A percentile compares a stretch with the other conserved stretches of the same genome.
These are phyloP conservation scores for Odontesthes bonariensis DNA, from an alignment of 2,113 vertebrate genomes.

Conservation along the genomic window DNA sequence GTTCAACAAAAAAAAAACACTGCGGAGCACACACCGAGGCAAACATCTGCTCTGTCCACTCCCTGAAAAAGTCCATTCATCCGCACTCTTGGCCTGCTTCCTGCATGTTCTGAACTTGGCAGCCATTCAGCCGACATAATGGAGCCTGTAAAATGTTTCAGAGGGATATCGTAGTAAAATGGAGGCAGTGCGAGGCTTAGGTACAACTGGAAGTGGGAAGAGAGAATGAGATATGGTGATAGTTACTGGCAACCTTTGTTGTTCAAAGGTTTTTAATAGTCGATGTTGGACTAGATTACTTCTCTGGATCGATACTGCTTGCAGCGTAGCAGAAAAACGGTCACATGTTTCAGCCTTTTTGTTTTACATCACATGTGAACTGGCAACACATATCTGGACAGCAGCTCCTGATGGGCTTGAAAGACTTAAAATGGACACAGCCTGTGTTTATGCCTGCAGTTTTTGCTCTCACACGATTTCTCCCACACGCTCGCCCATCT, in stretches of 20 bases:
- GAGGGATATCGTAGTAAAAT: constrained; percentile 37
- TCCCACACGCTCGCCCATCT: constrained; percentile 19
- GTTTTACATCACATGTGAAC: not conserved
- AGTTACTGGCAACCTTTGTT: not conserved
- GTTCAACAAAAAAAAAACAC: constrained; percentile 17
- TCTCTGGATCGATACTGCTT: not conserved
- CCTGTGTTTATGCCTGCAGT: constrained; percentile 18
- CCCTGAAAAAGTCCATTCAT: constrained; percentile 11
- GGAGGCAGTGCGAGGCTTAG: constrained; percentile 17
- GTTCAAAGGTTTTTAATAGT: not conserved
- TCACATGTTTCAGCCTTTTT: not conserved
- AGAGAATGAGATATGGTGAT: constrained; percentile 8
- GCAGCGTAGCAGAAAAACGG: not conserved
- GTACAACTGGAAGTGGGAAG: not conserved
- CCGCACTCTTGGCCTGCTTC: constrained; percentile 18
- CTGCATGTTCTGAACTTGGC: constrained; percentile 46
- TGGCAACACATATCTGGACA: not conserved
- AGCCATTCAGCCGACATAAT: constrained; percentile 21
- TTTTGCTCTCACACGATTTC: not conserved
- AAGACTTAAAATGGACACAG: not conserved
- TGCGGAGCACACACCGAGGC: not conserved
- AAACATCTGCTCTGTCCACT: constrained; percentile 40
- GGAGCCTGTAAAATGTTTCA: constrained; percentile 56
- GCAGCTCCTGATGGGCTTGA: not conserved
- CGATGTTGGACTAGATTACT: not conserved